phyloP scores from a whole-genome alignment of 2,113 vertebrate species.

The Camelus dromedarius region DNA sequence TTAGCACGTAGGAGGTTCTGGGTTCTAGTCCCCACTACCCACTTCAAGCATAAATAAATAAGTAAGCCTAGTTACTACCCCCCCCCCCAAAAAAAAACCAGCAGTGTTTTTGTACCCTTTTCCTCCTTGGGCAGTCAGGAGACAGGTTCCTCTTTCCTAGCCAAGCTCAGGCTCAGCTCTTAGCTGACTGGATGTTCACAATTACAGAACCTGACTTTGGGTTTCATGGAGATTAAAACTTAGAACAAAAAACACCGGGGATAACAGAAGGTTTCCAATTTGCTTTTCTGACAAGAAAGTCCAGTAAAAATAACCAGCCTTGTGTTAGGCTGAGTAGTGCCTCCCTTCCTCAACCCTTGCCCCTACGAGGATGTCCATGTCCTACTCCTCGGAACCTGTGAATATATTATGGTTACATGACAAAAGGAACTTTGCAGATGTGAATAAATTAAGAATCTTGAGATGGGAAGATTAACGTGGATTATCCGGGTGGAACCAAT shows the following conservation, averaged over 20 bases:
- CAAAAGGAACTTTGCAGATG: not conserved
- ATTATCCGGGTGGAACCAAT: not conserved
- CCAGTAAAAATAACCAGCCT: not conserved
- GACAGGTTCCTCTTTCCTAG: not conserved
- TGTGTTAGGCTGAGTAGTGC: not conserved
- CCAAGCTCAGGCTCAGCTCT: not conserved
- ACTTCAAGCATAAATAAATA: too few relatives aligned
- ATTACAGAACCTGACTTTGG: not conserved
- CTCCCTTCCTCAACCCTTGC: rapidly evolving
- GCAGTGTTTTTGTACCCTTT: not conserved
- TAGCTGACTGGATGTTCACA: not conserved
- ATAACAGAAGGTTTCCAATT: not conserved
- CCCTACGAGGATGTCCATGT: not conserved
- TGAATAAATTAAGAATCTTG: not conserved
- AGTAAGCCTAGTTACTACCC: too few relatives aligned
- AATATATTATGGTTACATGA: not conserved
- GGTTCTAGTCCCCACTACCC: too few relatives aligned
- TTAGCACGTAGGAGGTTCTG: too few relatives aligned
- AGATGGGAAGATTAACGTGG: not conserved
- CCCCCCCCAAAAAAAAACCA: not conserved
- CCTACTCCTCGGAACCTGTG: not conserved
- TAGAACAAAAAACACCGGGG: not conserved
- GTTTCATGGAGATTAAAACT: not conserved
- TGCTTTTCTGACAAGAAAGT: not conserved
- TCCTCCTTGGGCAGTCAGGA: not conserved